phyloP scores from a whole-genome alignment of 2,888 invertebrate genomes.

The Drosophila rellima region DNA sequence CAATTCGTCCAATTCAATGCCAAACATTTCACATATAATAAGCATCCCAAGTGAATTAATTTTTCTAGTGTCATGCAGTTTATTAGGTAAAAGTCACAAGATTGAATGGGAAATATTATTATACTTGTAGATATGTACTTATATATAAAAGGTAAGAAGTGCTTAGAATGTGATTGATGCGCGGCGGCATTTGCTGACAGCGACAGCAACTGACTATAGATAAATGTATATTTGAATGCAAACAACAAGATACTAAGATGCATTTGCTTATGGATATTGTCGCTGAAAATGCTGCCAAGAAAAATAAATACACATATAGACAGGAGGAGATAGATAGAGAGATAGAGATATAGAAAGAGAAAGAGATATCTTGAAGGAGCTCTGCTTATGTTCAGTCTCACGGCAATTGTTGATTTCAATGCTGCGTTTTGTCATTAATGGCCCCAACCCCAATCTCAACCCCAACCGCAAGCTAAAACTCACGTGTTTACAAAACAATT shows the following conservation, averaged over 20 bases:
- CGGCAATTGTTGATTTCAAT: conserved; percentile 57
- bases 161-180: conserved; percentile 66
- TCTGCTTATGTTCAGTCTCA: conserved; percentile 56
- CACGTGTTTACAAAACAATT: conserved; percentile 78
- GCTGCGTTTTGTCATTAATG: conserved; percentile 54
- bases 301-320: conserved; percentile 10
- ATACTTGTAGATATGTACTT: conserved; percentile 33
- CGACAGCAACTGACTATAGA: conserved; percentile 38
- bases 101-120: conserved; percentile 42
- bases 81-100: conserved; percentile 63
- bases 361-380: conserved; percentile 7
- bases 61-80: not conserved
- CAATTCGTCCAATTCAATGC: conserved; percentile 53
- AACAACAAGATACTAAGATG: conserved; percentile 55
- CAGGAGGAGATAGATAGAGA: not conserved
- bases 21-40: conserved; percentile 29
- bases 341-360: not conserved
- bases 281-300: conserved; percentile 44
- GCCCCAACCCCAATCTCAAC: conserved; percentile 7
- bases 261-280: conserved; percentile 47
- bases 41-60: conserved; percentile 15
- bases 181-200: conserved; percentile 55
- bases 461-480: conserved; percentile 40
- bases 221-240: conserved; percentile 51
- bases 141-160: conserved; percentile 44